Evolutionary conservation across 2,888 invertebrate genomes (phyloP).

Genomic region (Incurvaria masculella): DNA sequence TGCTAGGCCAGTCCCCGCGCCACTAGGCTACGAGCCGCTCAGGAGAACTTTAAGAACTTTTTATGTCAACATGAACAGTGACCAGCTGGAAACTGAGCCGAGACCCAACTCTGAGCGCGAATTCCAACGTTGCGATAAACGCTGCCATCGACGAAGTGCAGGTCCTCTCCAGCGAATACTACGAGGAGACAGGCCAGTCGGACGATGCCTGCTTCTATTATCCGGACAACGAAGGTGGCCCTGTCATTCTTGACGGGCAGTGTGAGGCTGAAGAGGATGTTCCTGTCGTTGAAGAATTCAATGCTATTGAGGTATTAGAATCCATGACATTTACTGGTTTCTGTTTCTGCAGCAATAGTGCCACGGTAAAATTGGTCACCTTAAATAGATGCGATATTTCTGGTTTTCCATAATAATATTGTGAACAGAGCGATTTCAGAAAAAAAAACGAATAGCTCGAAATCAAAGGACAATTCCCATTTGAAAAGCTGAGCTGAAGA

Average conservation of each 20-base stretch:
- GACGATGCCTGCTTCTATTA: conserved; percentile 38
- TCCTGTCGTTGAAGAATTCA: conserved; percentile 24
- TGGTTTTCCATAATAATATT: too few relatives aligned
- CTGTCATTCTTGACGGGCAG: conserved; percentile 30
- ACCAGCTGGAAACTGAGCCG: conserved; percentile 38
- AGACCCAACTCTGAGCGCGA: conserved; percentile 18
- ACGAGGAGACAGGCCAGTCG: conserved; percentile 24
- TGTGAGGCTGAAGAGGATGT: conserved; percentile 25
- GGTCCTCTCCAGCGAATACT: conserved; percentile 32
- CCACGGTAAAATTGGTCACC: too few relatives aligned
- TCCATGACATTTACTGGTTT: too few relatives aligned
- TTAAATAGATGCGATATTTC: too few relatives aligned
- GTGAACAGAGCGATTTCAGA: too few relatives aligned
- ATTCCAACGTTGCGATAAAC: conserved; percentile 21
- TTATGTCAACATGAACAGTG: too few relatives aligned
- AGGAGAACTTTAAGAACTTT: background rate
- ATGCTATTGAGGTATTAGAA: conserved; percentile 24
- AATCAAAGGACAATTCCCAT: too few relatives aligned
- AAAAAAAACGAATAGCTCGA: too few relatives aligned
- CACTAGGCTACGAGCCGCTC: too few relatives aligned
- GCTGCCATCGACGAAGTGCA: conserved; percentile 22
- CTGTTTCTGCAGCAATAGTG: too few relatives aligned
- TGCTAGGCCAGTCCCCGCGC: background rate
- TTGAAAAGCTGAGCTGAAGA: too few relatives aligned
- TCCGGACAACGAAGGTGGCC: conserved; percentile 36